Conservation (phyloP, 2,113 vertebrate species). For the Mormyrus lacerda region DNA sequence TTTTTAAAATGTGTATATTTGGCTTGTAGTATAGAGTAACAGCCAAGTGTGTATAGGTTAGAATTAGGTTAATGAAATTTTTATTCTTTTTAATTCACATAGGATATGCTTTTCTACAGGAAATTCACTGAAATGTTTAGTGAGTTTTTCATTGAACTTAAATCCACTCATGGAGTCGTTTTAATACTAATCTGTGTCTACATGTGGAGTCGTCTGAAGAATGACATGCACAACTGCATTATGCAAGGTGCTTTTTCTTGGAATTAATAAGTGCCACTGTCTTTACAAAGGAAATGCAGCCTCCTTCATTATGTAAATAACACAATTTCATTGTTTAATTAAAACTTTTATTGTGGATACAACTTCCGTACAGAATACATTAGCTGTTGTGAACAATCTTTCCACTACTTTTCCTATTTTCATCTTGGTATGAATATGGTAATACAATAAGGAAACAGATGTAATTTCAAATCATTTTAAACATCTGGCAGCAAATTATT, state of each 20-base stretch:
- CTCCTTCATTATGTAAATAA: constrained; percentile 23
- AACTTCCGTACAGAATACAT: constrained; percentile 7
- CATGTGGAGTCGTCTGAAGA: background rate
- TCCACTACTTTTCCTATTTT: background rate
- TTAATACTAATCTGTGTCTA: background rate
- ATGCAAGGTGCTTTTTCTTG: background rate
- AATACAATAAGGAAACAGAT: background rate
- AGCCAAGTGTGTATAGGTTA: background rate
- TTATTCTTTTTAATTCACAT: background rate
- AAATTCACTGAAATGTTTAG: background rate
- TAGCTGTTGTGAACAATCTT: background rate
- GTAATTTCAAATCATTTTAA: background rate
- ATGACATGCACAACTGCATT: background rate
- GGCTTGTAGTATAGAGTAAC: background rate
- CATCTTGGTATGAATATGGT: background rate
- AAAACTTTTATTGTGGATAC: constrained; percentile 49
- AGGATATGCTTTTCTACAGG: background rate
- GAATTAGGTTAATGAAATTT: background rate
- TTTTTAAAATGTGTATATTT: background rate
- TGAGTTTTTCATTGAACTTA: background rate
- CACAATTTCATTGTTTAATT: constrained; percentile 49
- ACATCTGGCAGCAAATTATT: background rate
- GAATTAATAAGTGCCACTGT: background rate
- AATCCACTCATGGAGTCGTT: background rate
- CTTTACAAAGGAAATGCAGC: background rate